Conservation (phyloP, 2,797 vertebrate species). For the Hemibagrus guttatus region DNA sequence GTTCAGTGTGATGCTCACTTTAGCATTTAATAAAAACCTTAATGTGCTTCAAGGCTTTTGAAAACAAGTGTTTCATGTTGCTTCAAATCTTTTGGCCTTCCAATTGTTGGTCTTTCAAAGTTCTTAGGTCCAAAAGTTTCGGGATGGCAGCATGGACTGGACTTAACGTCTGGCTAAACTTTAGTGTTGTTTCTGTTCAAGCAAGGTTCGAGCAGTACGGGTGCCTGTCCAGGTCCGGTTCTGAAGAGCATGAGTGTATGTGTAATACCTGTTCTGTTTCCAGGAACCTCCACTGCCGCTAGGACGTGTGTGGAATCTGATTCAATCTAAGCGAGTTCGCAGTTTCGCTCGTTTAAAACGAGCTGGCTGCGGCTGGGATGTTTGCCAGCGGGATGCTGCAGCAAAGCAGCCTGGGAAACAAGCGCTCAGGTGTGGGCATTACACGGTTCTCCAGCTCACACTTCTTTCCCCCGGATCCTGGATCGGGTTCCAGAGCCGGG, state of each 20-base stretch:
- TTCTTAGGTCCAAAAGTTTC: neutral
- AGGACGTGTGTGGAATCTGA: conserved; percentile 37
- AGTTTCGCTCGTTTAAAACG: conserved; percentile 47
- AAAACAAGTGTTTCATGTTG: neutral
- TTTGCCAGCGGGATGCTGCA: conserved; percentile 83
- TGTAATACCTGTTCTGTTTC: conserved; percentile 28
- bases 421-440: conserved; percentile 77
- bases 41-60: neutral
- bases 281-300: conserved; percentile 33
- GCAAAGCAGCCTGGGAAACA: conserved; percentile 74
- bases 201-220: too few species aligned
- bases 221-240: neutral
- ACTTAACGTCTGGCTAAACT: neutral
- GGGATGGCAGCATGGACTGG: too few species aligned
- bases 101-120: neutral
- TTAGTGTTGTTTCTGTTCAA: neutral
- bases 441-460: conserved; percentile 80
- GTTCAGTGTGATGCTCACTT: neutral
- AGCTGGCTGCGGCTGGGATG: conserved; percentile 73
- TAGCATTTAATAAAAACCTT: neutral
- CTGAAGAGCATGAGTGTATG: neutral
- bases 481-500: conserved; percentile 43
- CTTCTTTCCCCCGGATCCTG: conserved; percentile 68
- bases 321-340: conserved; percentile 23
- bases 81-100: neutral